A percentile compares a stretch with the other conserved stretches of the same genome.
These are phyloP conservation scores for Denticeps clupeoides DNA, from an alignment of 2,797 vertebrate genomes.

Conservation along the genomic window DNA sequence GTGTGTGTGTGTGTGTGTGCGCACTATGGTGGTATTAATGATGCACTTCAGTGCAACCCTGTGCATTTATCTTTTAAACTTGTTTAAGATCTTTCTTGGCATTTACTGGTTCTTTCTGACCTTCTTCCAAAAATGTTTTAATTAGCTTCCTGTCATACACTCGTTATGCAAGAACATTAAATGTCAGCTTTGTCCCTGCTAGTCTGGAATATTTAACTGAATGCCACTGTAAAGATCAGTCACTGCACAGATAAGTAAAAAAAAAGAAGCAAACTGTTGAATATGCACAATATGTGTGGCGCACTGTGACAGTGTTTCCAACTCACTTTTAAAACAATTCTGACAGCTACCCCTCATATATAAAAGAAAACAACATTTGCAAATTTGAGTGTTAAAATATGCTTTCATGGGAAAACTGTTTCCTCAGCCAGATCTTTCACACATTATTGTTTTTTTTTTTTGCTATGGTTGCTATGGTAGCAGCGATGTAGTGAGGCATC, in stretches of 20 bases:
- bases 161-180: constrained; percentile 17
- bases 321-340: too few relatives aligned
- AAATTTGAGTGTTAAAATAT: too few relatives aligned
- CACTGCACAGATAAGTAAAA: too few relatives aligned
- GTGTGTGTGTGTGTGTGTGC: background rate
- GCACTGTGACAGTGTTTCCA: too few relatives aligned
- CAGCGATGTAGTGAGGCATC: constrained; percentile 2
- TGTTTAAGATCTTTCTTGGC: constrained; percentile 14
- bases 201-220: constrained; percentile 20
- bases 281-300: background rate
- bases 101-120: constrained; percentile 20
- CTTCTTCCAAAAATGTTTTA: constrained; percentile 20
- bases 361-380: too few relatives aligned
- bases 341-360: too few relatives aligned
- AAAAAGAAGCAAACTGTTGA: background rate
- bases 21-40: too few relatives aligned
- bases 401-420: too few relatives aligned
- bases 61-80: background rate
- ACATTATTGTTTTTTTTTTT: constrained; percentile 5
- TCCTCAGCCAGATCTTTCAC: too few relatives aligned
- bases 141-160: constrained; percentile 20
- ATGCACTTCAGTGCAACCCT: background rate
- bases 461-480: constrained; percentile 20
- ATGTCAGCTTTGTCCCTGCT: constrained; percentile 24
- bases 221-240: constrained; percentile 28